phyloP scores from a whole-genome alignment of 2,888 invertebrate species.

The Cryptosula pallasiana region DNA sequence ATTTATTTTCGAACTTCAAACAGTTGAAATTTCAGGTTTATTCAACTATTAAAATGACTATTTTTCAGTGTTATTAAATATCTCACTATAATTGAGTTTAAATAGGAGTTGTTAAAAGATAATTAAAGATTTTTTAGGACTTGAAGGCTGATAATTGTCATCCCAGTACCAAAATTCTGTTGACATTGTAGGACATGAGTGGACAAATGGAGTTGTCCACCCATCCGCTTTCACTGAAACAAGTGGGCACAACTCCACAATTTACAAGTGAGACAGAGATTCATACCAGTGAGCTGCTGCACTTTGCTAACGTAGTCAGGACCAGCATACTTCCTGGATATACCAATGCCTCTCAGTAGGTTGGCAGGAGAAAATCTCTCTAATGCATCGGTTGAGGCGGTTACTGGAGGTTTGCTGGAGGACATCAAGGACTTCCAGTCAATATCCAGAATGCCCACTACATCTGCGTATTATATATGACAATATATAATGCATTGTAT shows the following conservation, averaged over 20 bases:
- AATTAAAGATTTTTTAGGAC: too few species aligned
- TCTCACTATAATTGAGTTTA: too few species aligned
- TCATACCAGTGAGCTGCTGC: constrained; percentile 32
- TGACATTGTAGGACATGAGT: neutral
- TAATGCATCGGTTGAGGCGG: constrained; percentile 61
- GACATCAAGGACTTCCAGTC: constrained; percentile 77
- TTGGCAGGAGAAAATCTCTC: constrained; percentile 76
- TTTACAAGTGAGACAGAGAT: too few species aligned
- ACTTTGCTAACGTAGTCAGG: constrained; percentile 58
- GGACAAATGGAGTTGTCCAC: neutral
- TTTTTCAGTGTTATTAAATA: too few species aligned
- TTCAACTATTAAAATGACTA: too few species aligned
- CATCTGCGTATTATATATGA: too few species aligned
- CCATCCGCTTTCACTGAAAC: neutral
- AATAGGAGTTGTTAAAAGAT: too few species aligned
- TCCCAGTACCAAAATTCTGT: neutral
- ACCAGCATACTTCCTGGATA: constrained; percentile 74
- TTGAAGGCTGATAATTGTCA: neutral
- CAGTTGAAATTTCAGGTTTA: too few species aligned
- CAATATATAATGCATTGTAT: too few species aligned
- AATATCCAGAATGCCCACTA: constrained; percentile 89
- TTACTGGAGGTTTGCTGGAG: constrained; percentile 29
- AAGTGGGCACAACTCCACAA: neutral
- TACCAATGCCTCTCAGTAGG: constrained; percentile 72
- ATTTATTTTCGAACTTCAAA: too few species aligned